These are phyloP conservation scores for Channa striata DNA, from an alignment of 2,797 vertebrate species.

Conservation along the genomic window DNA sequence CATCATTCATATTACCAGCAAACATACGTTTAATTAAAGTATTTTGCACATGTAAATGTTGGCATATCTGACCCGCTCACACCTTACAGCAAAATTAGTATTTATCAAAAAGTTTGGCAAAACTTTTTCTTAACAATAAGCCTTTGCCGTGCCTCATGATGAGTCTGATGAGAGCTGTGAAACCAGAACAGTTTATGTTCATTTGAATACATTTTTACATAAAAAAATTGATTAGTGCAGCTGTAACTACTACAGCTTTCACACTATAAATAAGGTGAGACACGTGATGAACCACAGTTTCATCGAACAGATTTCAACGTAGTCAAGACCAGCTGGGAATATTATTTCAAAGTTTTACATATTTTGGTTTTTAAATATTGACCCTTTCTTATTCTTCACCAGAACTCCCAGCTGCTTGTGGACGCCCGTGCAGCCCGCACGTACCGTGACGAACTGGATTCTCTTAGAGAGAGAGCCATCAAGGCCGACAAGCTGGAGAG, in stretches of 20 bases:
- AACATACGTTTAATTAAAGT: too few species aligned
- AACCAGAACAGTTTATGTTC: background rate
- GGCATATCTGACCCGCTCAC: too few species aligned
- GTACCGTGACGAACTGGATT: slow-evolving; percentile 93
- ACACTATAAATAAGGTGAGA: background rate
- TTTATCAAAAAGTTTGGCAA: too few species aligned
- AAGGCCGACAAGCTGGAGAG: slow-evolving; percentile 95
- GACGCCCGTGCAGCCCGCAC: slow-evolving; percentile 91
- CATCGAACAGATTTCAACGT: background rate
- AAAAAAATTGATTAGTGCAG: background rate
- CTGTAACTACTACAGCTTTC: background rate
- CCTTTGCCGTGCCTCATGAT: too few species aligned
- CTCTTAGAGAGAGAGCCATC: slow-evolving; percentile 91
- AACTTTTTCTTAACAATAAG: too few species aligned
- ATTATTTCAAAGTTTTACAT: background rate
- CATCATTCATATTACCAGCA: background rate
- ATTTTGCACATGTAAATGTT: background rate
- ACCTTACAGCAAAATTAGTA: too few species aligned
- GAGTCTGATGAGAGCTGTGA: too few species aligned
- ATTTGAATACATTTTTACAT: background rate
- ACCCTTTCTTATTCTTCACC: slow-evolving; percentile 26
- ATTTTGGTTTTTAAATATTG: background rate
- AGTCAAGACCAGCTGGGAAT: background rate
- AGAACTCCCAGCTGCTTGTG: slow-evolving; percentile 91
- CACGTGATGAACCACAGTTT: background rate